Base-by-base conservation (phyloP, 2,888 invertebrate genomes). In the Scaptomyza cyrtandrae region DNA sequence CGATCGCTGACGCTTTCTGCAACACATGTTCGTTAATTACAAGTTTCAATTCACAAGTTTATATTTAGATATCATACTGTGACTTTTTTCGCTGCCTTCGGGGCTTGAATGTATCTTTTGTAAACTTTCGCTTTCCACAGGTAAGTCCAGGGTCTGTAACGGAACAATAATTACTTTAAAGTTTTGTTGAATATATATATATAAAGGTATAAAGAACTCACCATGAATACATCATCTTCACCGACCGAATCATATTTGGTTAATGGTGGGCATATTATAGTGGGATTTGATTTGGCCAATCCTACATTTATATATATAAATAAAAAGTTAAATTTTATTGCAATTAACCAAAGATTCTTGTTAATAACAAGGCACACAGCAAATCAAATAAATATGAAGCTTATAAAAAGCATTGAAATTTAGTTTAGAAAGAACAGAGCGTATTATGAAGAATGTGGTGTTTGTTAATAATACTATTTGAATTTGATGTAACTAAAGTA, bases 171-270 rank as follows among this genome's bases (percentile, higher is more conserved):
- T 35, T 35, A 13, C 6, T n/a, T 6, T 3, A 37, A 50, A 2
- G 9, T 4, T 54, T 31, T 0, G 1, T n/a, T 37, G 3, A 0
- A 13, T 6, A 37, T 3, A 27, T 3, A 1, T 9, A 19, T 35
- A 35, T 13, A 6, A 29, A 16, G 27, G 13, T n/a, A n/a, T 6
- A 1, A 33, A 1, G 19, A 55, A 63, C 93, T 93, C 92, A 98
- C 98, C 97, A 98, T 97, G 93, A 98, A 98, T 85, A 98, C 98
- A 91, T 98, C 97, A 91, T 98, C 98, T 91, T 98, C 98, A 75
- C 97, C 97, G 74, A 96, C 96, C 89, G 96, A 94, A 92, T 95
- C 94, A 93, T 94, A 92, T 91, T 92, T 92, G 65, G 91, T 90
- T 62, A 91, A 78, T 82, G 90, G 90, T 69, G 91, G 90, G 90